Evolutionary conservation across 1,140 invertebrate genomes (phyloP).

Genomic region (Zaprionus ornatus): DNA sequence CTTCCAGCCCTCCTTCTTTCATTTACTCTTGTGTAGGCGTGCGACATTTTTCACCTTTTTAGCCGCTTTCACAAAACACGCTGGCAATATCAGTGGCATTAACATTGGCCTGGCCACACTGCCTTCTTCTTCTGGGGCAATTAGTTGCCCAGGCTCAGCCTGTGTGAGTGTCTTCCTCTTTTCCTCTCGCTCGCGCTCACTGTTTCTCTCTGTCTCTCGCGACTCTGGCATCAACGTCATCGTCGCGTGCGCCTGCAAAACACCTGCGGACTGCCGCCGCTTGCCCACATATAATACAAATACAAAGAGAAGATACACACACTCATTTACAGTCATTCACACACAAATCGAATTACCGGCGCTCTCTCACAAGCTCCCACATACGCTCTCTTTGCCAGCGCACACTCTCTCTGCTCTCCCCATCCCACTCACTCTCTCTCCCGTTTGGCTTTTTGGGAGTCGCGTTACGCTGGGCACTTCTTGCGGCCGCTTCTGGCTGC

Average conservation of each 20-base stretch:
- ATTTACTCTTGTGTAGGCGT: constrained; percentile 18
- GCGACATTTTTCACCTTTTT: constrained; percentile 34
- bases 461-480: constrained; percentile 18
- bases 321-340: constrained; percentile 8
- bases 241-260: constrained; percentile 23
- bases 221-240: constrained; percentile 37
- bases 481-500: constrained; percentile 19
- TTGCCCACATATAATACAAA: constrained; percentile 29
- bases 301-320: constrained; percentile 2
- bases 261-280: constrained; percentile 37
- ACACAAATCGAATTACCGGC: constrained; percentile 49
- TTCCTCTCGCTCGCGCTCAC: background rate
- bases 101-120: constrained; percentile 42
- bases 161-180: constrained; percentile 2
- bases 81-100: constrained; percentile 54
- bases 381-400: constrained; percentile 16
- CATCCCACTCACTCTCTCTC: background rate
- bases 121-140: constrained; percentile 35
- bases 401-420: constrained; percentile 12
- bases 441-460: background rate
- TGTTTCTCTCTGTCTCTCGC: constrained; percentile 13
- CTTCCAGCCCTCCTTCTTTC: background rate
- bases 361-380: constrained; percentile 21
- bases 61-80: constrained; percentile 38
- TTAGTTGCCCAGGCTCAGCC: constrained; percentile 44